A percentile compares a stretch with the other conserved stretches of the same genome.
Conservation (phyloP, 2,113 vertebrate species). For the Odocoileus hemionus region DNA sequence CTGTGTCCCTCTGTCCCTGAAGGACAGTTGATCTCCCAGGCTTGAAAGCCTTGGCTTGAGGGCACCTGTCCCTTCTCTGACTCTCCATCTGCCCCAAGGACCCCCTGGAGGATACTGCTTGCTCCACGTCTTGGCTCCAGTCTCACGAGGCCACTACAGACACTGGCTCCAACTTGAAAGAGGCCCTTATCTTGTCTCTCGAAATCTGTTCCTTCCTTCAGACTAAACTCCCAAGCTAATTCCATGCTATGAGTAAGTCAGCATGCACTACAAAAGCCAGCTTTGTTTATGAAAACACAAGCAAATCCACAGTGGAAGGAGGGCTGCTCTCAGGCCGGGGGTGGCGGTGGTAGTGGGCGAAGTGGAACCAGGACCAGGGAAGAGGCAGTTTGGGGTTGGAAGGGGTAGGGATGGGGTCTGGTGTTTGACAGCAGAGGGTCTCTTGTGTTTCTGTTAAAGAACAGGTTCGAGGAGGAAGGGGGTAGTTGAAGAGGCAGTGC, state of each 20-base stretch:
- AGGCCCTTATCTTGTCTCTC: conserved; percentile 70
- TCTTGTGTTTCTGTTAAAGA: conserved; percentile 1
- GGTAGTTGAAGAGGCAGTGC: not conserved
- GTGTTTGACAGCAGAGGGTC: conserved; percentile 54
- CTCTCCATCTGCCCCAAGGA: conserved; percentile 10
- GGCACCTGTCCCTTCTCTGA: conserved; percentile 48
- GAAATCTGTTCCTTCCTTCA: conserved; percentile 76
- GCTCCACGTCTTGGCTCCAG: not conserved
- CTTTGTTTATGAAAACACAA: conserved; percentile 60
- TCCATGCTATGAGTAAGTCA: conserved; percentile 63
- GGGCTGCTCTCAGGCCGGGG: not conserved
- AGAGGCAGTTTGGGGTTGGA: not conserved
- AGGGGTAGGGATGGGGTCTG: not conserved
- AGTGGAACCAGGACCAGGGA: conserved; percentile 24
- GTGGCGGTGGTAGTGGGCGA: not conserved
- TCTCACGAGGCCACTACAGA: conserved; percentile 40
- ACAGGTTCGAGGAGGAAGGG: not conserved
- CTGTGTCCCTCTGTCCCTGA: not conserved
- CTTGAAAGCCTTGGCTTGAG: not conserved
- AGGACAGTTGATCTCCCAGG: not conserved
- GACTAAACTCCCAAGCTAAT: conserved; percentile 76
- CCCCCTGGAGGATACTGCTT: not conserved
- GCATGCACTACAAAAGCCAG: conserved; percentile 1
- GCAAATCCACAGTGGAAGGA: conserved; percentile 23
- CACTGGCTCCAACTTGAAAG: conserved; percentile 70